Conservation (phyloP, 2,888 invertebrate species). For the Labia minor region DNA sequence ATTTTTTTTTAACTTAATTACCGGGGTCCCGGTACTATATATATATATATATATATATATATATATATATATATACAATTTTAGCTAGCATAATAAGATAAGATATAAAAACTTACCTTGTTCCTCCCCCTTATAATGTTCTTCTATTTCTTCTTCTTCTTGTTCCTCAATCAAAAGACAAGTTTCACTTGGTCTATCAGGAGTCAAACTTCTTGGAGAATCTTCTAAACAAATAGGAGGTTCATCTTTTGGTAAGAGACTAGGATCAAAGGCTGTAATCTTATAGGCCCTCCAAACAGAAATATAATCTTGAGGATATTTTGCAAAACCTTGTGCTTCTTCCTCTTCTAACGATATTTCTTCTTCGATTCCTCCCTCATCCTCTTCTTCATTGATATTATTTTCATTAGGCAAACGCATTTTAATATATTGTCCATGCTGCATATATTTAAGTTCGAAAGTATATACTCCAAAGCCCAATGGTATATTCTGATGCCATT, state of each 20-base stretch:
- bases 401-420: conserved; percentile 42
- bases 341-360: conserved; percentile 32
- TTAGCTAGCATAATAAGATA: too few relatives aligned
- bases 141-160: background rate
- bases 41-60: too few relatives aligned
- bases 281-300: conserved; percentile 59
- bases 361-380: conserved; percentile 22
- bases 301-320: conserved; percentile 31
- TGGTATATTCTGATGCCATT: conserved; percentile 51
- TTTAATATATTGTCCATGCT: conserved; percentile 58
- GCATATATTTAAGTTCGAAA: conserved; percentile 64
- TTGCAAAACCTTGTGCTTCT: conserved; percentile 23
- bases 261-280: conserved; percentile 54
- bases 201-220: background rate
- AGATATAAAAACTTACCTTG: background rate
- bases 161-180: background rate
- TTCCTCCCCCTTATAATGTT: background rate
- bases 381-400: background rate
- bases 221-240: background rate
- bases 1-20: too few relatives aligned
- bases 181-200: background rate
- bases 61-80: too few relatives aligned
- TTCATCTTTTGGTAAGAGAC: background rate
- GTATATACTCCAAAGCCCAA: conserved; percentile 62
- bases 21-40: too few relatives aligned